Conservation (phyloP, 2,888 invertebrate genomes). For the Blastobasis lacticolella region DNA sequence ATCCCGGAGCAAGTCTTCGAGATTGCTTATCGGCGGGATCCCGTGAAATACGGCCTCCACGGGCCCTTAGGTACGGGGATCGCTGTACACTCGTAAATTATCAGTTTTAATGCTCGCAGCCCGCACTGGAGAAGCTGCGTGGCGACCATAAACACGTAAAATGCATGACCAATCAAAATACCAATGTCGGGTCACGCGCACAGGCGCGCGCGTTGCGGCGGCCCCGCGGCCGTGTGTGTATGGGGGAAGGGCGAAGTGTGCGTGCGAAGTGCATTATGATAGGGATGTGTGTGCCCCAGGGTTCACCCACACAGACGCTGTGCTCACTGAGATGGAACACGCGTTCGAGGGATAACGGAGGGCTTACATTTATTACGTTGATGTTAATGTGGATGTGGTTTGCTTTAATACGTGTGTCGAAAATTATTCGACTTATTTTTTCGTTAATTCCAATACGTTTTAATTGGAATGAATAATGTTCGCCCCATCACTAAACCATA, state of each 20-base stretch:
- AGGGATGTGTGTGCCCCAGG: conserved; percentile 20
- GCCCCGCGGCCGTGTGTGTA: conserved; percentile 11
- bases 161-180: conserved; percentile 76
- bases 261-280: conserved; percentile 44
- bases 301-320: conserved; percentile 38
- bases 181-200: conserved; percentile 64
- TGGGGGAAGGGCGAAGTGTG: conserved; percentile 21
- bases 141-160: conserved; percentile 67
- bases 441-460: too few species aligned
- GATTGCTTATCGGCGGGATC: conserved; percentile 36
- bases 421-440: too few species aligned
- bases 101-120: conserved; percentile 50
- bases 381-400: conserved; percentile 31
- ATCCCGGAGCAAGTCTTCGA: conserved; percentile 1
- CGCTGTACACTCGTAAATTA: conserved; percentile 48
- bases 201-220: conserved; percentile 14
- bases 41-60: conserved; percentile 37
- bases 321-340: conserved; percentile 66
- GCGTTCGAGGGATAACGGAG: conserved; percentile 70
- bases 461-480: too few species aligned
- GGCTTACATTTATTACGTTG: conserved; percentile 57
- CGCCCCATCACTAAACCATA: too few species aligned
- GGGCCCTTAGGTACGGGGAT: conserved; percentile 40
- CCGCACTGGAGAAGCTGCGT: conserved; percentile 50
- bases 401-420: neutral